Evolutionary conservation across 2,888 invertebrate species (phyloP), one percentile per base, ranked within the genome.

Genomic region (Belgica antarctica): DNA sequence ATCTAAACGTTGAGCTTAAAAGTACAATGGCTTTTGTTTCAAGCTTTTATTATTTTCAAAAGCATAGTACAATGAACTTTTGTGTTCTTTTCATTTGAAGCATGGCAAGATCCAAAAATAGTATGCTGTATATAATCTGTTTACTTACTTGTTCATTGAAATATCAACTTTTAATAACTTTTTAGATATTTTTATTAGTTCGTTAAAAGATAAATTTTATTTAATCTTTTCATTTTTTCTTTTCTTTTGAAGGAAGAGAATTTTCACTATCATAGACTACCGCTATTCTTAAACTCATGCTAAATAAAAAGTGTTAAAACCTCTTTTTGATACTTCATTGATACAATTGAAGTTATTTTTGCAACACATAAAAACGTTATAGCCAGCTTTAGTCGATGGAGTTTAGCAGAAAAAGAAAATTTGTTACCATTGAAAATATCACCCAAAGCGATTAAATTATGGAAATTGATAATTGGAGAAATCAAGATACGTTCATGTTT

Each of bases 361-460:
- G 22, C 59, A 59, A 59, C 59, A 59, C 59, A 52, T 59, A 59
- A 59, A 59, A 59, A 15, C 25, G 59, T 59, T 59, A 27, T 59
- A 59, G 59, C 59, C 52, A 59, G 59, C 59, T 27, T 27, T 24
- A 59, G 27, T 59, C 46, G 19, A 57, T 68, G 57, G 68, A 68
- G 68, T 52, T 57, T 46, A 52, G 28, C 28, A 66, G 46, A 19
- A 31, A 25, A 65, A 46, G 19, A 24, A 24, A 65, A 65, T n/a
- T 25, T 52, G 7, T 22, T 5, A 22, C 52, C 19, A 52, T n/a
- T 10, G 15, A 52, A n/a, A 24, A 59, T 27, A 17, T 68, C 57
- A 68, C 68, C 68, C 68, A 68, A 68, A 68, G 19, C 68, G 68
- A 68, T 57, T 57, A 57, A 68, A 57, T 68, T 34, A 31, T 28